Conservation (phyloP, 2,888 invertebrate genomes). For the Plagodis pulveraria region DNA sequence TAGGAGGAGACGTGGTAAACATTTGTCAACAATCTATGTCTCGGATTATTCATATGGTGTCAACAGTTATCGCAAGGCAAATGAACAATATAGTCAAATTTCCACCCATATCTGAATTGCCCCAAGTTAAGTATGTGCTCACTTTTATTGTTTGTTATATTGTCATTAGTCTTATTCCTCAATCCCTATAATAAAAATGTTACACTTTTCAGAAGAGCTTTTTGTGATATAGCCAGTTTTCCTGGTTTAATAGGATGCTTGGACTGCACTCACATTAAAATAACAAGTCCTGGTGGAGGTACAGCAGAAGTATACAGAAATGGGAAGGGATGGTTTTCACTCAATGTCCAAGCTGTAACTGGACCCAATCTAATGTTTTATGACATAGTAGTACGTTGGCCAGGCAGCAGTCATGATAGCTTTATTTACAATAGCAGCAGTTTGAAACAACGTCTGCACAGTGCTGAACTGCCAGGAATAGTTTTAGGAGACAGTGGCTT, state of each 20-base stretch:
- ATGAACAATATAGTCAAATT: conserved; percentile 23
- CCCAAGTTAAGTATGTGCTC: too few relatives aligned
- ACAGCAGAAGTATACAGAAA: conserved; percentile 37
- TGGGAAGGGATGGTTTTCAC: conserved; percentile 36
- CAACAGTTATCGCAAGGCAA: background rate
- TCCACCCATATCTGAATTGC: conserved; percentile 15
- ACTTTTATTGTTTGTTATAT: too few relatives aligned
- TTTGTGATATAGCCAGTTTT: conserved; percentile 23
- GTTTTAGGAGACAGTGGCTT: conserved; percentile 29
- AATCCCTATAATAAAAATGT: conserved; percentile 3
- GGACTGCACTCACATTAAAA: conserved; percentile 41
- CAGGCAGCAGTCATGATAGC: conserved; percentile 36
- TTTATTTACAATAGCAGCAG: conserved; percentile 29
- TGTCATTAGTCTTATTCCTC: too few relatives aligned
- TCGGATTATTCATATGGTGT: conserved; percentile 1
- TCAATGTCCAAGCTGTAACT: conserved; percentile 41
- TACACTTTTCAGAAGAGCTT: conserved; percentile 19
- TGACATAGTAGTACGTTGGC: conserved; percentile 40
- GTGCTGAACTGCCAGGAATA: conserved; percentile 14
- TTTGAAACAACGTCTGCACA: conserved; percentile 20
- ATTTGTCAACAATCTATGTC: conserved; percentile 38
- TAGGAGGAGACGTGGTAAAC: conserved; percentile 31
- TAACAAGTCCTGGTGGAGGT: conserved; percentile 36
- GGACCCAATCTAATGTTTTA: conserved; percentile 40
- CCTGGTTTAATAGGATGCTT: conserved; percentile 36